Base-by-base conservation (phyloP, 2,797 vertebrate genomes). In the Enteromius treurensis region DNA sequence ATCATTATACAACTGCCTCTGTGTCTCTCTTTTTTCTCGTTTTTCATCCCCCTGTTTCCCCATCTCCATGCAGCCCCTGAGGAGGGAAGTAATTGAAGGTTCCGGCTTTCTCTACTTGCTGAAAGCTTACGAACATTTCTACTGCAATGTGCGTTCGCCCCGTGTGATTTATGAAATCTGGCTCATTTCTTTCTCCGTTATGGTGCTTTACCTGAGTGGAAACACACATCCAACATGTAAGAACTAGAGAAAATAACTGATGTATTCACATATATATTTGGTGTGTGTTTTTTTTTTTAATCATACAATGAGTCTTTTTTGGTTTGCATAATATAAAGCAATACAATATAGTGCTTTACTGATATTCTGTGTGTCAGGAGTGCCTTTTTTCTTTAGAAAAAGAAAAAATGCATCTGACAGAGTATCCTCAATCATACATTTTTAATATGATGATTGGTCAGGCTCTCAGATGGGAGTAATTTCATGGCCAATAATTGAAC, bases 11-110 rank as follows among this genome's bases (percentile, higher is more conserved):
- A 78, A 67, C 79, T 73, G 64, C 83, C 64, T 86, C 85, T 80
- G 86, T 87, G 68, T 71, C 80, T 86, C 81, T 86, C 77, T 85
- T 88, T 83, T 83, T 60, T 71, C 77, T 51, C n/a, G 55, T 68
- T 67, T 84, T 79, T 80, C 82, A 77, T 83, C 77, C 77, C 58
- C 40, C 70, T 84, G 26, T 77, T 80, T 82, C 45, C 73, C 68
- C 80, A 80, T 85, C 70, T 26, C 62, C 29, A 65, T 64, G 42
- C 77, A 77, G 55, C 82, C 87, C 80, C 77, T 23, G 42, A 82
- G 70, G 86, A 82, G 69, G 69, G 64, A 81, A 79, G 62, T 86
- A 84, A 84, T 84, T 84, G 82, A 79, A 82, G 75, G 67, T 42
- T 81, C 42, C 37, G 34, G 69, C 64, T 60, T 40, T 83, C 40